Evolutionary conservation across 2,888 invertebrate species (phyloP).

Genomic region (Temnothorax rugatulus): DNA sequence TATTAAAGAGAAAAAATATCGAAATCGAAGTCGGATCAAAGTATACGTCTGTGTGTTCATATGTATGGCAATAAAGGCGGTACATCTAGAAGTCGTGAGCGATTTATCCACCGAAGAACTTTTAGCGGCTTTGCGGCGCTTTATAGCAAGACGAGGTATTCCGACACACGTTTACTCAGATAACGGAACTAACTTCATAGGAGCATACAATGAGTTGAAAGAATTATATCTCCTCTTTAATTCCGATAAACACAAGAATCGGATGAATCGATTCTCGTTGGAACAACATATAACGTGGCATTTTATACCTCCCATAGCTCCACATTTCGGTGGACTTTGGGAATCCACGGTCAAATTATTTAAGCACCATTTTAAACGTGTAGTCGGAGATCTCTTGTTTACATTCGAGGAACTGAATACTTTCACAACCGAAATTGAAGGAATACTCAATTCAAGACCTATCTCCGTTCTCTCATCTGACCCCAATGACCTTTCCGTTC

Average conservation of each 20-base stretch:
- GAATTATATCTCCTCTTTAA: background rate
- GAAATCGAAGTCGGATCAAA: rapidly evolving
- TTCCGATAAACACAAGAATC: background rate
- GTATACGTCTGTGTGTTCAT: background rate
- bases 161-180: background rate
- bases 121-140: rapidly evolving
- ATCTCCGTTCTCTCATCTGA: too few relatives aligned
- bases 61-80: background rate
- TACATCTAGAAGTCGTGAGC: background rate
- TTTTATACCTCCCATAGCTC: conserved; percentile 70
- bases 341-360: too few relatives aligned
- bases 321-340: conserved; percentile 49
- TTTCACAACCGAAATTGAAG: too few relatives aligned
- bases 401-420: too few relatives aligned
- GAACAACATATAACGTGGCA: conserved; percentile 64
- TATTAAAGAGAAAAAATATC: background rate
- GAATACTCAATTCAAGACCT: too few relatives aligned
- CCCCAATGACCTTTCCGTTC: too few relatives aligned
- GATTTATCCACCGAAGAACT: background rate
- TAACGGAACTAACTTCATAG: background rate
- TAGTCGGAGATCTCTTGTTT: too few relatives aligned
- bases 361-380: too few relatives aligned
- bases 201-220: background rate
- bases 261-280: background rate
- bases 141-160: background rate